These are phyloP conservation scores for Apis cerana DNA, from an alignment of 1,140 invertebrate species.

Conservation along the genomic window DNA sequence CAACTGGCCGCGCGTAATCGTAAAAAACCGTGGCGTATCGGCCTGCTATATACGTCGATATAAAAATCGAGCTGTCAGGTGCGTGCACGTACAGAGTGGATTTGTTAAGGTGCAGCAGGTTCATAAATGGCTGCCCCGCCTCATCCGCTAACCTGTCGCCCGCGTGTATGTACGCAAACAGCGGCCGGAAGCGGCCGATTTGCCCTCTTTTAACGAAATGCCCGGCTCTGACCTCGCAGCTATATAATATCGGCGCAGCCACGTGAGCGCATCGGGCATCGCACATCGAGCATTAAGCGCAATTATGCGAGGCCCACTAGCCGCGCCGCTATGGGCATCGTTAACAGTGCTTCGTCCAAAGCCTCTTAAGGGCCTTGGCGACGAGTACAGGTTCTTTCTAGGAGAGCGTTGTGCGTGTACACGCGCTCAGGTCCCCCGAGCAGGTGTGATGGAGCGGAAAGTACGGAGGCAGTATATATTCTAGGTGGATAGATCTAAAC, in stretches of 20 bases:
- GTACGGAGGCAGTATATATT: no score
- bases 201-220: slow-evolving; percentile 64
- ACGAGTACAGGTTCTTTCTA: slow-evolving; percentile 31
- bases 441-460: slow-evolving; percentile 8
- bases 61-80: slow-evolving; percentile 61
- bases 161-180: slow-evolving; percentile 36
- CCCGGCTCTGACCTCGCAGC: slow-evolving; percentile 55
- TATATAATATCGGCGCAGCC: slow-evolving; percentile 51
- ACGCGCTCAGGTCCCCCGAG: no score
- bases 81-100: slow-evolving; percentile 46
- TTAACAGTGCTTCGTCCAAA: slow-evolving; percentile 20
- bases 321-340: slow-evolving; percentile 3
- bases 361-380: slow-evolving; percentile 34
- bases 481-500: no score
- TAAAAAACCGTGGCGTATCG: slow-evolving; percentile 53
- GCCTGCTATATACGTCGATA: slow-evolving; percentile 44
- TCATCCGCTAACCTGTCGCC: slow-evolving; percentile 67
- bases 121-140: slow-evolving; percentile 66
- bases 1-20: slow-evolving; percentile 44
- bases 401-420: no score
- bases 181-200: slow-evolving; percentile 62
- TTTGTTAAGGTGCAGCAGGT: slow-evolving; percentile 67
- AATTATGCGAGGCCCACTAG: slow-evolving; percentile 48
- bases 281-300: slow-evolving; percentile 52
- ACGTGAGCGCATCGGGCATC: slow-evolving; percentile 54